Conservation (phyloP, 2,888 invertebrate genomes). For the Drepana falcataria region DNA sequence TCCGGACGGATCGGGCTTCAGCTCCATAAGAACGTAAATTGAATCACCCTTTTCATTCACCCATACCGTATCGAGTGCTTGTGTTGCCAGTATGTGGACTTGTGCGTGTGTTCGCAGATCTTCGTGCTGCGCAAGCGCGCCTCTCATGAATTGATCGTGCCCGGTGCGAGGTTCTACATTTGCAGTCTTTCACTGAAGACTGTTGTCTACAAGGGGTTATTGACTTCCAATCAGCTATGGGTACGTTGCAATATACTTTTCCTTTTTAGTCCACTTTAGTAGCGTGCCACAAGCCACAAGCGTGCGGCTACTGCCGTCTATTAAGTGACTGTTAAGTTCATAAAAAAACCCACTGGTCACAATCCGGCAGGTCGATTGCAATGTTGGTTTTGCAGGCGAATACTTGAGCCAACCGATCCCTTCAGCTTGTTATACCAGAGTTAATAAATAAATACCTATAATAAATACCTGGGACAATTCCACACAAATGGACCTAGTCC, state of each 20-base stretch:
- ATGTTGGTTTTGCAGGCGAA: too few species aligned
- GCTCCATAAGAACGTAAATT: constrained; percentile 62
- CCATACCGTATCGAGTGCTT: constrained; percentile 15
- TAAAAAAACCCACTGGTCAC: too few species aligned
- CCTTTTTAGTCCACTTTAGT: not conserved
- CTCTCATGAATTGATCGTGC: constrained; percentile 91
- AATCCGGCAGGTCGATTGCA: too few species aligned
- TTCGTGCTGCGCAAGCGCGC: constrained; percentile 96
- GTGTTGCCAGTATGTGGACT: constrained; percentile 3
- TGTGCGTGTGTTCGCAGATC: constrained; percentile 78
- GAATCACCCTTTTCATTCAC: constrained; percentile 27
- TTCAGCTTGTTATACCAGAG: too few species aligned
- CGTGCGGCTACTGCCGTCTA: too few species aligned
- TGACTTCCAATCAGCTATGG: constrained; percentile 97
- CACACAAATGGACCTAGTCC: too few species aligned
- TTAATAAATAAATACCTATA: too few species aligned
- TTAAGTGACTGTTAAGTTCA: too few species aligned
- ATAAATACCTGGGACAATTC: too few species aligned
- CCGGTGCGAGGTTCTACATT: constrained; percentile 95
- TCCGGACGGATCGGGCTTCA: constrained; percentile 44
- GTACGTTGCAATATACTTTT: constrained; percentile 34
- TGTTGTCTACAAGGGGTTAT: constrained; percentile 98
- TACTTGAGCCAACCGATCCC: too few species aligned
- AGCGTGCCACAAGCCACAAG: not conserved
- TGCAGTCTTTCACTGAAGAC: constrained; percentile 95